Evolutionary conservation across 1,140 invertebrate species (phyloP).

Genomic region (Drosophila yakuba): DNA sequence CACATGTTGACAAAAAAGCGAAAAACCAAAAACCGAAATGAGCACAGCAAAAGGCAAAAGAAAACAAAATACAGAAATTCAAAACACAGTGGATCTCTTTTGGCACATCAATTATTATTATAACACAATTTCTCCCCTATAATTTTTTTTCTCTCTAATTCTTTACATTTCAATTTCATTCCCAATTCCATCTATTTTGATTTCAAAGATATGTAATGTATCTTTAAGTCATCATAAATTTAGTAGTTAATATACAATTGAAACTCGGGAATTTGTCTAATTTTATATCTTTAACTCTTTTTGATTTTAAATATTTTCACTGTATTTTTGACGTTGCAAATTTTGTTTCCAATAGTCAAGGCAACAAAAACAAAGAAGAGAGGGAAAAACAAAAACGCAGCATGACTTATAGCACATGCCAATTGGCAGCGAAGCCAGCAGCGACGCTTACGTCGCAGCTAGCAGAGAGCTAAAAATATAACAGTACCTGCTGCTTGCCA

Average conservation of each 20-base stretch:
- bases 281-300: neutral
- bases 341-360: conserved; percentile 40
- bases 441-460: conserved; percentile 12
- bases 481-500: conserved; percentile 72
- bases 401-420: conserved; percentile 72
- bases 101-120: neutral
- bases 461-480: conserved; percentile 71
- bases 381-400: conserved; percentile 38
- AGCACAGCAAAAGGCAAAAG: conserved; percentile 54
- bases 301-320: neutral
- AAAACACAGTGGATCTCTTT: conserved; percentile 9
- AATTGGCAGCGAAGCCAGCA: conserved; percentile 48
- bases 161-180: too few species aligned
- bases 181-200: too few species aligned
- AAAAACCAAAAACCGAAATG: conserved; percentile 41
- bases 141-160: too few species aligned
- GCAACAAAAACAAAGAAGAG: conserved; percentile 36
- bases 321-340: conserved; percentile 21
- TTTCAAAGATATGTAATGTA: too few species aligned
- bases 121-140: too few species aligned
- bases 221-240: too few species aligned
- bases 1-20: conserved; percentile 48
- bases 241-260: too few species aligned
- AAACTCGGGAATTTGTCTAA: too few species aligned
- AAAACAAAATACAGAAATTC: conserved; percentile 19